phyloP scores from a whole-genome alignment of 2,888 invertebrate species.

The Cheilosia urbana region DNA sequence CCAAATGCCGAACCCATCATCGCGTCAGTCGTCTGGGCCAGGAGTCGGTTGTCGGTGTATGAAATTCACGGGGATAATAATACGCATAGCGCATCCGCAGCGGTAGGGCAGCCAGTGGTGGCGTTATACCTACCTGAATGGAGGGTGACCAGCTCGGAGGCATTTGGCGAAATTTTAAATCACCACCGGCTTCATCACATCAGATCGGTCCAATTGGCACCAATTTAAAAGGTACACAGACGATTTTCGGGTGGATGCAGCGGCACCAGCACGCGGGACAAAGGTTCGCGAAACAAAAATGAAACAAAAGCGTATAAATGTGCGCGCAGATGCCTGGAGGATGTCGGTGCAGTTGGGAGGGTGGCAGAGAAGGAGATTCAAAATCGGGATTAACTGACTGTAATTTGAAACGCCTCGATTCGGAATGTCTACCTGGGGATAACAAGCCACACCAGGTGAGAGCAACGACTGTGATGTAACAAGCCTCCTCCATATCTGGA shows the following conservation, averaged over 20 bases:
- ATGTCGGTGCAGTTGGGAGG: neutral
- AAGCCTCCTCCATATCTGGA: neutral
- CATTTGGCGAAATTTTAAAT: constrained; percentile 71
- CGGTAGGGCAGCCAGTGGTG: constrained; percentile 23
- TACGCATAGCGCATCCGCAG: constrained; percentile 46
- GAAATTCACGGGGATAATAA: constrained; percentile 68
- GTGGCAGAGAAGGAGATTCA: constrained; percentile 24
- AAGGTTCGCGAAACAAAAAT: constrained; percentile 44
- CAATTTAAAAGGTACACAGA: constrained; percentile 76
- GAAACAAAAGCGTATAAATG: constrained; percentile 43
- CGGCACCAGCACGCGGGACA: constrained; percentile 52
- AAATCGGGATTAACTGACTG: constrained; percentile 48
- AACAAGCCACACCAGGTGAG: constrained; percentile 49
- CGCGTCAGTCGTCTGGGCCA: constrained; percentile 30
- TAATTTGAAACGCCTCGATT: constrained; percentile 55
- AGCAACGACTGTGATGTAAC: constrained; percentile 4
- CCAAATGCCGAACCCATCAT: constrained; percentile 16
- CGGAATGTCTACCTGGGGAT: constrained; percentile 38
- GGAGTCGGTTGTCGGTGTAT: constrained; percentile 38
- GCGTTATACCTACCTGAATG: constrained; percentile 66
- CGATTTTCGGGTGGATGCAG: constrained; percentile 61
- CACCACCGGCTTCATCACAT: constrained; percentile 73
- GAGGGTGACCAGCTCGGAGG: constrained; percentile 66
- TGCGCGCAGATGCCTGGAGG: constrained; percentile 31
- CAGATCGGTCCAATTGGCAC: constrained; percentile 72